Evolutionary conservation across 1,140 invertebrate species (phyloP), one percentile per base, ranked within the genome.

Genomic region (Archegozetes longisetosus): DNA sequence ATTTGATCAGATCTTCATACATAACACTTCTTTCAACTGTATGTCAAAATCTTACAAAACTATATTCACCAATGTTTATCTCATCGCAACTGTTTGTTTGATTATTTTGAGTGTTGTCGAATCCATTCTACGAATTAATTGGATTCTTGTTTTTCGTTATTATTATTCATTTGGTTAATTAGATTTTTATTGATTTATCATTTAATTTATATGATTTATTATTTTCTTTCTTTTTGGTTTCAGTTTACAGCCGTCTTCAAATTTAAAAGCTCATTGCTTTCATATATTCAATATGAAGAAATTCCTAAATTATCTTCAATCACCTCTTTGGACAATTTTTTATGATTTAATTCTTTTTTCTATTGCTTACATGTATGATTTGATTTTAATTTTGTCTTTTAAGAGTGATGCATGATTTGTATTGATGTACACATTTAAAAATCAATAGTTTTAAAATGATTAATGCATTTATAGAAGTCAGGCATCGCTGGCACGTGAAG

Each of bases 401-500:
- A 9, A 40, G 32, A 40, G 17, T 40, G 6, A 3, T 54, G 14
- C 52, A 23, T 55, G 12, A 9, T 9, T 40, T 40, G 6, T 40
- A 40, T 40, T 40, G 32, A 40, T 40, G 6, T 9, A 40, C 17
- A 17, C 32, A 40, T 40, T 6, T 40, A 40, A 40, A 9, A 40
- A 9, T 9, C 32, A 9, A 17, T 40, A 40, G 32, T 6, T 9
- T 40, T 40, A 40, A 40, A 40, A 13, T 60, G 27, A 1, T n/a
- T 47, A 22, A 51, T 17, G 49, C 40, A 25, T 61, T 64, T 69
- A 61, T 64, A 75, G 83, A 78, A 86, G 84, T 60, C 88, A 92
- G 80, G 84, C 87, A 68, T 92, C 91, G 65, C 78, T 96, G 70
- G 87, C 85, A 60, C 94, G 93, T 76, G 91, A 95, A 74, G 84